These are phyloP conservation scores for Berghia stephanieae DNA, from an alignment of 1,140 invertebrate genomes.

Conservation along the genomic window DNA sequence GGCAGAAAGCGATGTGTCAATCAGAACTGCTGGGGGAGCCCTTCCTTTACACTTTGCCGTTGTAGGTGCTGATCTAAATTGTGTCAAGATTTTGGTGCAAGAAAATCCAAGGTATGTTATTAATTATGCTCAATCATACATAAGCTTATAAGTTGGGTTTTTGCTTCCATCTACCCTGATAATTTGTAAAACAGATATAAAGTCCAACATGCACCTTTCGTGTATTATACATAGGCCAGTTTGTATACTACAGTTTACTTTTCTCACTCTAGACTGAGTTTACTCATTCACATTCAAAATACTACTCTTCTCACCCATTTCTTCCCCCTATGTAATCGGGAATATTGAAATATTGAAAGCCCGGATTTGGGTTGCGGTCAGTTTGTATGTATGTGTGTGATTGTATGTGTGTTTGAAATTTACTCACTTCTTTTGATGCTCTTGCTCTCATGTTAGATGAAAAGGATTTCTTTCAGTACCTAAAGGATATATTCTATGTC, in stretches of 20 bases:
- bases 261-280: no score
- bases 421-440: neutral
- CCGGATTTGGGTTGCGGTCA: neutral
- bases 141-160: neutral
- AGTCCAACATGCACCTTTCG: neutral
- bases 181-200: neutral
- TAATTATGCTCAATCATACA: neutral
- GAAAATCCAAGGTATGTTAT: constrained; percentile 54
- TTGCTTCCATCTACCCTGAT: neutral
- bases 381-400: no score
- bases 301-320: no score
- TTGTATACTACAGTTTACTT: neutral
- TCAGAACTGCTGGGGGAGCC: constrained; percentile 70
- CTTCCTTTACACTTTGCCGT: constrained; percentile 86
- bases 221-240: neutral
- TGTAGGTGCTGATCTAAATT: constrained; percentile 83
- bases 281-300: no score
- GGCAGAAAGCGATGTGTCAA: constrained; percentile 70
- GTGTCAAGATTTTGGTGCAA: constrained; percentile 81
- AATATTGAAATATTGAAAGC: neutral
- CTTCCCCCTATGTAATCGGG: no score
- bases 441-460: neutral
- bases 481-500: neutral
- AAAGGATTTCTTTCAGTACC: constrained; percentile 1
- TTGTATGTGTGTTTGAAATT: neutral